Conservation (phyloP, 2,888 invertebrate species). For the Habroteleia sp. region DNA sequence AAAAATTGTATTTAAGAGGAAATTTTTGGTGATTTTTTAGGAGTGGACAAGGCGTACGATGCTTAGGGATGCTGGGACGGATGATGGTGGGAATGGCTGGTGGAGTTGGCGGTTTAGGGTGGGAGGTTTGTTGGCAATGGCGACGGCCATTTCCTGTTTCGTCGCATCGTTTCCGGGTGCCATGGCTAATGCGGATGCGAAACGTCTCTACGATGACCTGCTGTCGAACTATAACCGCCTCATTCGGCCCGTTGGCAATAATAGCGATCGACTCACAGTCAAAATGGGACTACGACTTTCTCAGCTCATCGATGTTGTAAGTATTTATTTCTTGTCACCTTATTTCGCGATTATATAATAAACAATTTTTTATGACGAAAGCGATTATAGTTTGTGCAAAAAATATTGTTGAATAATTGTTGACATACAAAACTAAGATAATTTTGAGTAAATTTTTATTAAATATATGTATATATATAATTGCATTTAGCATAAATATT, state of each 20-base stretch:
- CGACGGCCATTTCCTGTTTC: constrained; percentile 84
- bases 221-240: constrained; percentile 97
- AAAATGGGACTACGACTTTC: constrained; percentile 95
- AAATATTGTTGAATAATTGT: too few species aligned
- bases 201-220: constrained; percentile 96
- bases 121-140: constrained; percentile 85
- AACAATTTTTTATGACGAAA: neutral
- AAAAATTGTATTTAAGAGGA: neutral
- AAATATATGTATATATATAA: too few species aligned
- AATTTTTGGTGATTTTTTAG: constrained; percentile 80
- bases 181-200: constrained; percentile 94
- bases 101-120: constrained; percentile 74
- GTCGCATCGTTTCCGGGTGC: constrained; percentile 81
- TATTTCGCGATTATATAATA: too few species aligned
- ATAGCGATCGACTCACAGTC: constrained; percentile 96
- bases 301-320: constrained; percentile 96
- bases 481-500: too few species aligned
- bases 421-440: too few species aligned
- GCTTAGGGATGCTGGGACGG: constrained; percentile 84
- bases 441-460: too few species aligned
- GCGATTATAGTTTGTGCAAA: neutral
- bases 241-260: constrained; percentile 96
- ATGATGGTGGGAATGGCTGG: constrained; percentile 80
- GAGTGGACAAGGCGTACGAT: constrained; percentile 93
- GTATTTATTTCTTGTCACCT: constrained; percentile 81